A percentile compares a stretch with the other conserved stretches of the same genome.
Evolutionary conservation across 2,797 vertebrate species (phyloP).

Genomic region (Meriones psammophilus): DNA sequence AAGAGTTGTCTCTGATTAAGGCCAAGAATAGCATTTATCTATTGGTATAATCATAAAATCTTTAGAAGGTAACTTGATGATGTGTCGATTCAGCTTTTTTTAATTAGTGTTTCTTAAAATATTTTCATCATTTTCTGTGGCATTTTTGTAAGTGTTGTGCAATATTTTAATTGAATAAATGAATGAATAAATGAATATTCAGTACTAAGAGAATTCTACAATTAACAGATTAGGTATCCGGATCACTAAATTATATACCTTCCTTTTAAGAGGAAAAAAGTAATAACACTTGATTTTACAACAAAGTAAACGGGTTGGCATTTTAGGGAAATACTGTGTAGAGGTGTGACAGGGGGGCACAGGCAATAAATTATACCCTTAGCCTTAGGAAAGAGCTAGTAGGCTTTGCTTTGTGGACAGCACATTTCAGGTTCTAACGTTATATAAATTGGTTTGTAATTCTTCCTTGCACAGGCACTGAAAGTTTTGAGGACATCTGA

Average conservation of each 20-base stretch:
- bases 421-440: not conserved
- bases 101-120: constrained; percentile 38
- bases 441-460: not conserved
- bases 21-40: not conserved
- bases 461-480: constrained; percentile 91
- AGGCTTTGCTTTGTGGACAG: not conserved
- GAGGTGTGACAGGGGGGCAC: not conserved
- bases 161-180: constrained; percentile 6
- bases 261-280: constrained; percentile 30
- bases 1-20: not conserved
- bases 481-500: constrained; percentile 97
- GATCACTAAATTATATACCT: constrained; percentile 48
- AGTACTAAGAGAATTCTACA: constrained; percentile 38
- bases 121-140: constrained; percentile 48
- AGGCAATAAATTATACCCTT: not conserved
- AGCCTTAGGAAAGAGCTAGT: not conserved
- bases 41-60: not conserved
- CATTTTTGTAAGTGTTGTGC: constrained; percentile 44
- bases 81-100: not conserved
- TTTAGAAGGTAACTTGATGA: not conserved
- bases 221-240: constrained; percentile 18
- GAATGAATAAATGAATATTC: not conserved
- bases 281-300: constrained; percentile 4
- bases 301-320: not conserved
- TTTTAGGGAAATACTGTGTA: constrained; percentile 24